These are phyloP conservation scores for Aphelinus certus DNA, from an alignment of 1,140 invertebrate species.

Conservation along the genomic window DNA sequence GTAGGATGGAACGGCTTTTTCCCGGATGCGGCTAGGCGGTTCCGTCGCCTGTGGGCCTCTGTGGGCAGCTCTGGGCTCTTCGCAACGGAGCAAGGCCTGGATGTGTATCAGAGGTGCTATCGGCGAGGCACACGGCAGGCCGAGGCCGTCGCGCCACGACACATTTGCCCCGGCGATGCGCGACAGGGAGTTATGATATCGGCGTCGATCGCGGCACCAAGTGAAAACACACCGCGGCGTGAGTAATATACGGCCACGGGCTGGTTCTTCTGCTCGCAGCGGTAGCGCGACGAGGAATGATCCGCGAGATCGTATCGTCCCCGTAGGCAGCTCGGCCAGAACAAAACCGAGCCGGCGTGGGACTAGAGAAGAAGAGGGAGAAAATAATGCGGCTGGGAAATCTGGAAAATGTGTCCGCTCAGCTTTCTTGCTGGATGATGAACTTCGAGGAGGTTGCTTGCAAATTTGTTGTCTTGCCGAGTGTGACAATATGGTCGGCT, in stretches of 20 bases:
- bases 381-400: too few relatives aligned
- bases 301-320: slow-evolving; percentile 61
- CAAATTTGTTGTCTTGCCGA: too few relatives aligned
- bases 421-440: too few relatives aligned
- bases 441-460: too few relatives aligned
- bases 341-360: too few relatives aligned
- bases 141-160: slow-evolving; percentile 48
- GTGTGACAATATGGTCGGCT: too few relatives aligned
- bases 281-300: slow-evolving; percentile 56
- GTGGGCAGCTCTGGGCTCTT: not conserved
- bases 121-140: slow-evolving; percentile 46
- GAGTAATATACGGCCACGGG: slow-evolving; percentile 66
- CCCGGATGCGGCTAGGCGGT: slow-evolving; percentile 10
- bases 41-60: slow-evolving; percentile 40
- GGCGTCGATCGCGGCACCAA: slow-evolving; percentile 63
- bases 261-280: slow-evolving; percentile 56
- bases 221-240: slow-evolving; percentile 65
- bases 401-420: too few relatives aligned
- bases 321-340: slow-evolving; percentile 1
- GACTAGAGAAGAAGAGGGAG: not conserved
- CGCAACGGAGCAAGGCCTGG: slow-evolving; percentile 24
- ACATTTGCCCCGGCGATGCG: slow-evolving; percentile 53
- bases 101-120: slow-evolving; percentile 58
- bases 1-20: too few relatives aligned
- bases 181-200: slow-evolving; percentile 68